Conservation (phyloP, 2,888 invertebrate species). For the Xestoiulus laeticollis region DNA sequence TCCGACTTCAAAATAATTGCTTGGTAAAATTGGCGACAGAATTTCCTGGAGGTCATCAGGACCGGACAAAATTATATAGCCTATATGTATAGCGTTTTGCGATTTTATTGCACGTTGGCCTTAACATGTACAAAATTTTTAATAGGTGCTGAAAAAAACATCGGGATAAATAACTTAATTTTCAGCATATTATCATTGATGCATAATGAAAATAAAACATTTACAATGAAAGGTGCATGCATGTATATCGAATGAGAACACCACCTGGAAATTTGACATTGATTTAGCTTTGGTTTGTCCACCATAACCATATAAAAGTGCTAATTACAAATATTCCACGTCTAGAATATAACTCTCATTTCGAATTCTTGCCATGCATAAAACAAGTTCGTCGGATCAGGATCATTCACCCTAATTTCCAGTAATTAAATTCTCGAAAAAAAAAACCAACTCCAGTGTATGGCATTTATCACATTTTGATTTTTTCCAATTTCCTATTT, state of each 20-base stretch:
- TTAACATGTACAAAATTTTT: not conserved
- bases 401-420: constrained; percentile 41
- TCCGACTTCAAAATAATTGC: not conserved
- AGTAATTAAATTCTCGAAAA: constrained; percentile 5
- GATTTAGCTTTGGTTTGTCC: not conserved
- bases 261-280: not conserved
- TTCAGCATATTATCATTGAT: too few relatives aligned
- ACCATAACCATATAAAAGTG: not conserved
- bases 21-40: not conserved
- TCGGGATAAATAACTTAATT: not conserved
- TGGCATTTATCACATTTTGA: constrained; percentile 34
- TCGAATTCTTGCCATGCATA: not conserved
- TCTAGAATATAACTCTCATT: not conserved
- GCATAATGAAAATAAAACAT: not conserved
- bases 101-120: constrained; percentile 24
- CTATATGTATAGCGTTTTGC: not conserved
- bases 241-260: not conserved
- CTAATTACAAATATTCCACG: not conserved
- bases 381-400: constrained; percentile 11
- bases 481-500: constrained; percentile 33
- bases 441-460: not conserved
- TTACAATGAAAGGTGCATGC: not conserved
- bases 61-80: not conserved
- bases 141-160: not conserved
- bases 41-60: not conserved